Base-by-base conservation (phyloP, 2,797 vertebrate species). In the Helarctos malayanus region DNA sequence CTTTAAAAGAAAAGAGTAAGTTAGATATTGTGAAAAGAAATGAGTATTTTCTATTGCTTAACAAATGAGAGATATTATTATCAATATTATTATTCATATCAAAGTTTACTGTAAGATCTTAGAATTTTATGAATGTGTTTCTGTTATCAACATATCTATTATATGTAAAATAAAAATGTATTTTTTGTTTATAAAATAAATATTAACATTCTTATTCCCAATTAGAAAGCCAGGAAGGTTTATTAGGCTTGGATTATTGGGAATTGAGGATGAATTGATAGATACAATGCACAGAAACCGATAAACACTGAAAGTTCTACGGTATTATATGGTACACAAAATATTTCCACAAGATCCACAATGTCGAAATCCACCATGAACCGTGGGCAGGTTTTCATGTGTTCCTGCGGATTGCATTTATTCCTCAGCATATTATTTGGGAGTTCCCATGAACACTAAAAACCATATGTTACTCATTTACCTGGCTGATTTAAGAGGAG, bases 381-480 rank as follows among this genome's bases (percentile, higher is more conserved):
- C 41, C 68, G 29, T 79, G 73, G 57, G 56, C 76, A 79, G 19
- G 29, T 45, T 89, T 93, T 23, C 54, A 7, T 76, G 81, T 16
- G 54, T 92, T 52, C 41, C 75, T 41, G 35, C n/a, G 57, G 21
- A 69, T 89, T 76, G 27, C 14, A 49, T 95, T 92, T 89, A 63
- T 68, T 82, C 12, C 71, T 96, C 49, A 27, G n/a, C 41, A 29
- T 38, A 15, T 90, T 94, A 83, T 84, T 90, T 63, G 91, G 59
- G 79, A 79, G 65, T 80, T 81, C 71, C 73, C 32, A 47, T 79
- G 91, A 41, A 97, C 29, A 79, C 49, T n/a, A 41, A 95, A 91
- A 69, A 59, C 83, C 97, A 95, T 71, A 54, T 95, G 96, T 61
- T 92, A 96, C 83, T 97, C 95, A 95, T 96, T 97, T 94, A 97